Evolutionary conservation across 2,113 vertebrate species (phyloP).

Genomic region (Nothoprocta pentlandii): DNA sequence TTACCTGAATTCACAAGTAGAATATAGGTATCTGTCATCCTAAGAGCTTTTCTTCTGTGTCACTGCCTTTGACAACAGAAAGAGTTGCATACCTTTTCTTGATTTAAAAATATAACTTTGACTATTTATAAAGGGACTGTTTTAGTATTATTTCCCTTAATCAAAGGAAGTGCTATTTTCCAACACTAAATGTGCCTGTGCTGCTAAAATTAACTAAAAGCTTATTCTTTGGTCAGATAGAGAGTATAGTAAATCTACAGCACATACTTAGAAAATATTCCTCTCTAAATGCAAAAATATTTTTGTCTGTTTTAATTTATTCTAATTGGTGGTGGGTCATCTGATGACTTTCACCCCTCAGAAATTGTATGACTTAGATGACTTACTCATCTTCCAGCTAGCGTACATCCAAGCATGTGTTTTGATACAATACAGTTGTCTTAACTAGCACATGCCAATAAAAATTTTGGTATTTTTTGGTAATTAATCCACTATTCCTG

Average conservation of each 20-base stretch:
- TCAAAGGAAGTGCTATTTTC: background rate
- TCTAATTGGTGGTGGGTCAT: background rate
- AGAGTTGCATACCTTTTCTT: background rate
- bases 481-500: background rate
- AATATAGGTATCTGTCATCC: background rate
- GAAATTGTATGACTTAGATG: background rate
- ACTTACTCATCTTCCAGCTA: background rate
- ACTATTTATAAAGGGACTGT: background rate
- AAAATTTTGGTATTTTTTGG: background rate
- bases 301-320: background rate
- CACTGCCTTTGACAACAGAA: background rate
- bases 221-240: background rate
- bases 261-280: background rate
- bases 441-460: background rate
- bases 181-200: background rate
- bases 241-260: background rate
- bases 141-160: background rate
- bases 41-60: slow-evolving; percentile 10
- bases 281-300: background rate
- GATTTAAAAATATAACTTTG: background rate
- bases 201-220: background rate
- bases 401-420: background rate
- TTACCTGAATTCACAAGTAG: background rate
- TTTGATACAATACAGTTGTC: background rate
- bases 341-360: background rate